Percentiles rank a stretch among this genome's conserved stretches.
Conservation (phyloP, 2,888 invertebrate genomes). For the Chrysodeixis includens region DNA sequence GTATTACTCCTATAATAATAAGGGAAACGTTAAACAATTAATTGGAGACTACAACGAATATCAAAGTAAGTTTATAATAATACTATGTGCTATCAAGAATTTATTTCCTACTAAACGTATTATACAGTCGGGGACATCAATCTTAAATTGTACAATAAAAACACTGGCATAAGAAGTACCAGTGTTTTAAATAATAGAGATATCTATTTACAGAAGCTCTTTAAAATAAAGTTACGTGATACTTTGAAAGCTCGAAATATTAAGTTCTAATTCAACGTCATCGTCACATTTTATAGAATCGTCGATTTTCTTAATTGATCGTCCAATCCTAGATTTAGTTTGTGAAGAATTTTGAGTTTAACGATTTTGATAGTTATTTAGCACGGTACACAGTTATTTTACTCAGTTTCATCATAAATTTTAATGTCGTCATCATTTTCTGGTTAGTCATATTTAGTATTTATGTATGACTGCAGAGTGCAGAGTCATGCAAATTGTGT, state of each 20-base stretch:
- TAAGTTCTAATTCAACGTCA: neutral
- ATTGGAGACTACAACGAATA: neutral
- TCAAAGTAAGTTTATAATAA: neutral
- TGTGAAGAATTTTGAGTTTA: neutral
- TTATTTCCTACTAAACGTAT: neutral
- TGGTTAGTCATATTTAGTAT: no score
- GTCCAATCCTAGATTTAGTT: neutral
- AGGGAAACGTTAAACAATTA: neutral
- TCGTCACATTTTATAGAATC: neutral
- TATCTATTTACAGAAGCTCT: conserved; percentile 69
- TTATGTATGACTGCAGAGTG: no score
- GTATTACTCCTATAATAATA: neutral
- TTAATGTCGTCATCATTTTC: neutral
- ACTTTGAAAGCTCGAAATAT: conserved; percentile 10
- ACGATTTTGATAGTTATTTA: neutral
- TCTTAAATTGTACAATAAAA: conserved; percentile 7
- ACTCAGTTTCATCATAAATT: neutral
- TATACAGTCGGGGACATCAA: conserved; percentile 24
- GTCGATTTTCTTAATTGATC: neutral
- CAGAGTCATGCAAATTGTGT: conserved; percentile 6
- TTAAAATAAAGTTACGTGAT: conserved; percentile 9
- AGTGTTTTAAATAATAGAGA: conserved; percentile 18
- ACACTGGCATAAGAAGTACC: conserved; percentile 1
- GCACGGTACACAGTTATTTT: neutral
- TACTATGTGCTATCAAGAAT: neutral